Conservation (phyloP, 2,113 vertebrate genomes). For the Callipepla californica region DNA sequence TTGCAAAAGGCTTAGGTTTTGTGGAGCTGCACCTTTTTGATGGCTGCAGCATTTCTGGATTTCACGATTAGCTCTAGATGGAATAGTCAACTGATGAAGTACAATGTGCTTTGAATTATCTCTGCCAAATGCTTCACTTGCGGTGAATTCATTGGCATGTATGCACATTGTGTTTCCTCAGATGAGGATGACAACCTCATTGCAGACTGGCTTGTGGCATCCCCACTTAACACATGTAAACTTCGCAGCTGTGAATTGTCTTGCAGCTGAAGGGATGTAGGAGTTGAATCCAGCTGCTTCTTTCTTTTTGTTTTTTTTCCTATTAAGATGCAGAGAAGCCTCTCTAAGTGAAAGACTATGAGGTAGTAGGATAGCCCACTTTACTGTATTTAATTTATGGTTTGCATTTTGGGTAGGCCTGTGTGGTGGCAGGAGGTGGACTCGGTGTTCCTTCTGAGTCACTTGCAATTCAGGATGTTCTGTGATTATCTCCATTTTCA, state of each 20-base stretch:
- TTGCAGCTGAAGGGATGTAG: neutral
- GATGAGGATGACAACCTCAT: conserved; percentile 46
- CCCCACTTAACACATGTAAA: conserved; percentile 20
- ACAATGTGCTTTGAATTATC: conserved; percentile 46
- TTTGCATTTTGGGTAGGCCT: neutral
- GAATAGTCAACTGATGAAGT: neutral
- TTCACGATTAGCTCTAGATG: neutral
- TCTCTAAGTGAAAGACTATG: neutral
- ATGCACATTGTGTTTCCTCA: conserved; percentile 11
- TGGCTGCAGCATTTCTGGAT: neutral
- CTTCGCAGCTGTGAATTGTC: neutral
- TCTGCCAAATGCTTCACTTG: neutral
- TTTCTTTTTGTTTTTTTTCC: neutral
- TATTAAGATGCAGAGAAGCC: neutral
- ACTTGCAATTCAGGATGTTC: neutral
- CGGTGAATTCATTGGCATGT: neutral
- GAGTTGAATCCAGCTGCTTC: neutral
- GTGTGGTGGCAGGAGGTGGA: neutral
- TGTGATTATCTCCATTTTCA: neutral
- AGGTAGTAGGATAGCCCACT: neutral
- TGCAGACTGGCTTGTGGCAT: conserved; percentile 36
- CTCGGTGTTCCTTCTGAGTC: neutral
- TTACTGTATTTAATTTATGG: neutral
- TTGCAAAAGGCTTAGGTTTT: neutral
- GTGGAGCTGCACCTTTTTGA: neutral